Percentiles rank a stretch among this genome's conserved stretches.
These are phyloP conservation scores for Malurus elegans DNA, from an alignment of 2,113 vertebrate genomes.

Conservation along the genomic window DNA sequence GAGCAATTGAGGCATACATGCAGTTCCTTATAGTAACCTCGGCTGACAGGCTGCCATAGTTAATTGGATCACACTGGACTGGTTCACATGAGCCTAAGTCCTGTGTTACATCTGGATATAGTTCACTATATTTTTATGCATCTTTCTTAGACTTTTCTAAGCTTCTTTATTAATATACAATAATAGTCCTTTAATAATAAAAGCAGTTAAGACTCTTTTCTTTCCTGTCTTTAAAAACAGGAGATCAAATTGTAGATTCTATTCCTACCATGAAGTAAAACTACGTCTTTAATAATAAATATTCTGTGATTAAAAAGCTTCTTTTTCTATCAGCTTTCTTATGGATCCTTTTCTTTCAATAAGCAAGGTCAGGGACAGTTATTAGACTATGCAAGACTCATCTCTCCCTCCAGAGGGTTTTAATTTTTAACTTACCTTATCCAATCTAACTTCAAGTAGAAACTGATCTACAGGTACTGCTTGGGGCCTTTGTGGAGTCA, in stretches of 20 bases:
- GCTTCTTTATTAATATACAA: neutral
- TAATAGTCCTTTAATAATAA: neutral
- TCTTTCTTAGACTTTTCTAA: neutral
- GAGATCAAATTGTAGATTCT: neutral
- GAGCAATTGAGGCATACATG: neutral
- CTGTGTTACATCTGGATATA: neutral
- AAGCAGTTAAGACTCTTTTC: neutral
- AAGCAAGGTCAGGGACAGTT: slow-evolving; percentile 7
- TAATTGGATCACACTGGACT: neutral
- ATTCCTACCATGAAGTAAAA: neutral
- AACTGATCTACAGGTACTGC: neutral
- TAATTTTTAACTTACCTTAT: slow-evolving; percentile 21
- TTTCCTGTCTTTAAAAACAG: neutral
- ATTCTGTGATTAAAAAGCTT: neutral
- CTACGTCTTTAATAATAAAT: neutral
- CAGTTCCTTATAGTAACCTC: neutral
- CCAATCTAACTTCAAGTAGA: slow-evolving; percentile 10
- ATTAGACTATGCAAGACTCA: neutral
- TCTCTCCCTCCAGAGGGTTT: neutral
- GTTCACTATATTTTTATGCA: neutral
- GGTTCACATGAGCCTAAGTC: neutral
- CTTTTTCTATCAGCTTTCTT: neutral
- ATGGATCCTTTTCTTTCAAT: neutral
- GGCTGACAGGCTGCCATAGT: slow-evolving; percentile 4
- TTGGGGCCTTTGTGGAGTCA: neutral